Base-by-base conservation (phyloP, 2,888 invertebrate species). In the Corbicula japonica region DNA sequence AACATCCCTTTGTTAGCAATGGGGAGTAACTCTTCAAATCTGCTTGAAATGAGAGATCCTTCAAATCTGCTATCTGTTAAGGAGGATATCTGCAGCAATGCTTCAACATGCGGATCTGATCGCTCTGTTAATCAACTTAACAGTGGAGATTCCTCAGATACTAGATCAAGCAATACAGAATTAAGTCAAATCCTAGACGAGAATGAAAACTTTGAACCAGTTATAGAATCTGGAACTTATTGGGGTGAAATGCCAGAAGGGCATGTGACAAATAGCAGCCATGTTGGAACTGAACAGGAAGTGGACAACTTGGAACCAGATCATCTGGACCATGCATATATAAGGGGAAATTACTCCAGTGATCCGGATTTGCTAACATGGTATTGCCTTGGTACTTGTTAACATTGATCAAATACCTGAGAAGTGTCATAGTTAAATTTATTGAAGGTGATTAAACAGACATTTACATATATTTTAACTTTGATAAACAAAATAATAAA, bases 381-480 rank as follows among this genome's bases (percentile, higher is more conserved):
- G 80, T 80, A 80, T 44, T 80, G 80, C 32, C 66, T 80, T 1
- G 52, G 70, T 21, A 65, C 70, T 4, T 76, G 58, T 60, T 76
- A 56, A 62, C n/a, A 23, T 54, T 54, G 21, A n/a, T 32, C 35
- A 34, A 35, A 52, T 66, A 15, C 48, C 41, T 10, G 21, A 52
- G 30, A 50, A 46, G 12, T 35, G 32, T 15, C 18, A 56, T 18
- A n/a, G n/a, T n/a, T n/a, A n/a, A n/a, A n/a, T n/a, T n/a, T n/a
- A n/a, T 18, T 18, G 48, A 5, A 21, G 48, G 5, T 48, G n/a
- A n/a, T 48, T 4, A 5, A 10, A 21, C 48, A 48, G 21, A n/a
- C 8, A 8, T 41, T 5, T 48, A 48, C 23, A 18, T 48, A 48
- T 5, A 5, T 48, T 48, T 48, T 18, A n/a, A n/a, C 23, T 5